phyloP scores from a whole-genome alignment of 2,113 vertebrate genomes.

The Campylomormyrus numenius region DNA sequence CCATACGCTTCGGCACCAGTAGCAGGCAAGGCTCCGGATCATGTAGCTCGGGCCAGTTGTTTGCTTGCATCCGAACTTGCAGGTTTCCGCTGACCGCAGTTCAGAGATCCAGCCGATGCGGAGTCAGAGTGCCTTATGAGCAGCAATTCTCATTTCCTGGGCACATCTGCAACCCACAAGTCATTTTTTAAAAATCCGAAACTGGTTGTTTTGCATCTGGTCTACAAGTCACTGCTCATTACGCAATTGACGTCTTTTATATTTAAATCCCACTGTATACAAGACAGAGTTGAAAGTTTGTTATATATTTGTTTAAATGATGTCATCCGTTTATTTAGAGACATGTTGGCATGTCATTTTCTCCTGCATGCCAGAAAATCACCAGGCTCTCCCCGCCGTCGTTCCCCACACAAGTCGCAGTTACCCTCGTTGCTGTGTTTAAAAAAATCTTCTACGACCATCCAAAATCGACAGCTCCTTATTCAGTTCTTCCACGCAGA shows the following conservation, averaged over 20 bases:
- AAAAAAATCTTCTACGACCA: conserved; percentile 45
- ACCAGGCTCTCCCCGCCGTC: conserved; percentile 42
- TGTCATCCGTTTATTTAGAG: conserved; percentile 54
- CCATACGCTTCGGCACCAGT: conserved; percentile 58
- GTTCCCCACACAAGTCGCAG: conserved; percentile 46
- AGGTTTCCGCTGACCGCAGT: conserved; percentile 43
- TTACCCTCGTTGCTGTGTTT: conserved; percentile 45
- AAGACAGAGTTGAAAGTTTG: conserved; percentile 57
- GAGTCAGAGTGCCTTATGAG: conserved; percentile 59
- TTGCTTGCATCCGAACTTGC: conserved; percentile 52
- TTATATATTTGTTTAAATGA: conserved; percentile 45
- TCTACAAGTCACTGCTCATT: conserved; percentile 37
- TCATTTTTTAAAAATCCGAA: conserved; percentile 47
- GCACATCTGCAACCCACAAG: conserved; percentile 53
- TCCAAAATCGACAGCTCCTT: conserved; percentile 47
- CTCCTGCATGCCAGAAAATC: conserved; percentile 53
- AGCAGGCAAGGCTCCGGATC: conserved; percentile 46
- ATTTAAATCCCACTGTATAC: conserved; percentile 49
- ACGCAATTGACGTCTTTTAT: conserved; percentile 36
- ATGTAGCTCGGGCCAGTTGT: conserved; percentile 49
- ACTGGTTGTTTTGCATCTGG: conserved; percentile 53
- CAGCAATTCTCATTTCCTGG: conserved; percentile 51
- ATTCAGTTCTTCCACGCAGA: conserved; percentile 52
- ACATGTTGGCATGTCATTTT: conserved; percentile 46
- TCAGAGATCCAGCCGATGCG: conserved; percentile 47